These are phyloP conservation scores for Capreolus pygargus DNA, from an alignment of 2,113 vertebrate species.

Conservation along the genomic window DNA sequence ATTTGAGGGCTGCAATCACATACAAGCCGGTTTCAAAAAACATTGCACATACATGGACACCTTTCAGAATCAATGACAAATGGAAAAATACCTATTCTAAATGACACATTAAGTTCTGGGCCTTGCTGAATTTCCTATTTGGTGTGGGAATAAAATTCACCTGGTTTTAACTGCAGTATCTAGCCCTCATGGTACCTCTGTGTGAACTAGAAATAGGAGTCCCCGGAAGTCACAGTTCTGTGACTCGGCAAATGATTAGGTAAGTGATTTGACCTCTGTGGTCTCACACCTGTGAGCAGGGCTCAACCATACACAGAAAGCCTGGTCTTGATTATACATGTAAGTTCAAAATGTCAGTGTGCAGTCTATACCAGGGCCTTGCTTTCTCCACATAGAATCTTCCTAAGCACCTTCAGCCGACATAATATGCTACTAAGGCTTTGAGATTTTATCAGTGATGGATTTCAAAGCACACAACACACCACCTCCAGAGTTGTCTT, in stretches of 20 bases:
- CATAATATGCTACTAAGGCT: conserved; percentile 16
- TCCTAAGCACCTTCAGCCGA: conserved; percentile 5
- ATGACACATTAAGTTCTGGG: neutral
- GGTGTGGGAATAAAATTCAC: conserved; percentile 19
- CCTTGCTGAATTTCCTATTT: conserved; percentile 24
- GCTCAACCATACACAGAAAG: neutral
- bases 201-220: neutral
- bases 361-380: neutral
- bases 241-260: neutral
- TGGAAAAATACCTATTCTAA: conserved; percentile 26
- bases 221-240: neutral
- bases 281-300: neutral
- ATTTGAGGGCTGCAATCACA: conserved; percentile 9
- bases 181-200: neutral
- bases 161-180: neutral
- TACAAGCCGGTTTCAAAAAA: neutral
- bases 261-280: neutral
- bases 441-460: conserved; percentile 28
- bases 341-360: neutral
- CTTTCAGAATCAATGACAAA: conserved; percentile 25
- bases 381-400: neutral
- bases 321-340: neutral
- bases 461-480: conserved; percentile 46
- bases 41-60: neutral
- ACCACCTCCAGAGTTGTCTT: neutral